Conservation (phyloP, 1,140 invertebrate genomes). For the Drosophila ambigua region DNA sequence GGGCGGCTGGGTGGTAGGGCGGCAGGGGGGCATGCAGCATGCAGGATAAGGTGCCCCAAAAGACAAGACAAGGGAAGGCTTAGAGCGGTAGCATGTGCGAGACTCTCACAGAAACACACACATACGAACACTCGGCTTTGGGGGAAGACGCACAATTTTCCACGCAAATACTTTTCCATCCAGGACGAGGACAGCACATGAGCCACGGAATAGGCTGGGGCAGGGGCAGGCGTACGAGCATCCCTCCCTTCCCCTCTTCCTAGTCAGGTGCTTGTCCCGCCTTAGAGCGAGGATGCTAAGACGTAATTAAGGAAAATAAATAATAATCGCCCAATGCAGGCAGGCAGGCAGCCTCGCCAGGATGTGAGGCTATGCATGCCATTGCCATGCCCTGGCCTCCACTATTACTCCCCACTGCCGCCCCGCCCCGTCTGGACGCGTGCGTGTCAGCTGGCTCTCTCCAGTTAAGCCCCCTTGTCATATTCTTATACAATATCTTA, state of each 20-base stretch:
- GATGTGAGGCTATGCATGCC: slow-evolving; percentile 24
- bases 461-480: slow-evolving; percentile 72
- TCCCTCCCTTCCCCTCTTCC: slow-evolving; percentile 17
- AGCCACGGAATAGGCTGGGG: slow-evolving; percentile 44
- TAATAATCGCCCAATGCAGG: slow-evolving; percentile 78
- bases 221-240: slow-evolving; percentile 6
- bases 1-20: background rate
- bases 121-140: background rate
- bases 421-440: background rate
- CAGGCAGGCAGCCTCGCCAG: slow-evolving; percentile 9
- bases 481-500: slow-evolving; percentile 71
- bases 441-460: slow-evolving; percentile 50
- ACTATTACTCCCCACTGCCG: background rate
- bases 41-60: slow-evolving; percentile 69
- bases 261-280: slow-evolving; percentile 54
- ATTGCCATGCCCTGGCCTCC: slow-evolving; percentile 6
- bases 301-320: slow-evolving; percentile 83
- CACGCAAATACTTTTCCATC: slow-evolving; percentile 62
- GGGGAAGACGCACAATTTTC: slow-evolving; percentile 65
- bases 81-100: slow-evolving; percentile 77
- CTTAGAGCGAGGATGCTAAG: slow-evolving; percentile 68
- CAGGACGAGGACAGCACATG: slow-evolving; percentile 62
- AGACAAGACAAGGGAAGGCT: slow-evolving; percentile 61
- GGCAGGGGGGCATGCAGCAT: slow-evolving; percentile 22
- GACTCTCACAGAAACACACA: slow-evolving; percentile 18